Evolutionary conservation across 2,113 vertebrate genomes (phyloP).

Genomic region (Thryonomys swinderianus): DNA sequence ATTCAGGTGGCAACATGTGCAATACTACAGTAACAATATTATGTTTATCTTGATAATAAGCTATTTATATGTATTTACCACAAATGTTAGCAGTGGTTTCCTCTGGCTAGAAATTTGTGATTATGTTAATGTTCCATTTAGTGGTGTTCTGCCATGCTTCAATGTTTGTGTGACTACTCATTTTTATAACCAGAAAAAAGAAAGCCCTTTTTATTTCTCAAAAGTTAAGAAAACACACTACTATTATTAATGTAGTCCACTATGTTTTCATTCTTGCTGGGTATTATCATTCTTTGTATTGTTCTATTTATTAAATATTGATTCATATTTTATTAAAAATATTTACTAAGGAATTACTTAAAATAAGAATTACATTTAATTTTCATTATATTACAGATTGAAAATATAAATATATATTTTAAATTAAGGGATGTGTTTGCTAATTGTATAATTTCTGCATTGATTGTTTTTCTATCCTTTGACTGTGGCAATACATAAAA

Average conservation of each 20-base stretch:
- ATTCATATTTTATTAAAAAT: neutral
- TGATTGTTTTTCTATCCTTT: constrained; percentile 14
- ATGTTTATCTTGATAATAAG: neutral
- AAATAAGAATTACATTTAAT: too few relatives aligned
- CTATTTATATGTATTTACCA: neutral
- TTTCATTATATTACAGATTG: too few relatives aligned
- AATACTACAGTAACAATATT: neutral
- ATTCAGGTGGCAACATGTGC: neutral
- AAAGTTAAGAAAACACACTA: constrained; percentile 16
- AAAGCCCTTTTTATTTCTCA: neutral
- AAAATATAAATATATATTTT: neutral
- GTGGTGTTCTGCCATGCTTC: neutral
- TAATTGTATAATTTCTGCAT: neutral
- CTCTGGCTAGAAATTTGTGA: neutral
- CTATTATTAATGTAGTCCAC: neutral
- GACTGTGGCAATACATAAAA: neutral
- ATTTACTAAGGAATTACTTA: neutral
- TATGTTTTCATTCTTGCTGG: neutral
- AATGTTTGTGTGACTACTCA: neutral
- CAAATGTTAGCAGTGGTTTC: neutral
- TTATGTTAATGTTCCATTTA: constrained; percentile 1
- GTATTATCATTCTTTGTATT: neutral
- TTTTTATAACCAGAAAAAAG: neutral
- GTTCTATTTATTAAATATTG: neutral
- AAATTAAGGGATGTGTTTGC: neutral